phyloP scores from a whole-genome alignment of 2,113 vertebrate species.

The Campylomormyrus tamandua region DNA sequence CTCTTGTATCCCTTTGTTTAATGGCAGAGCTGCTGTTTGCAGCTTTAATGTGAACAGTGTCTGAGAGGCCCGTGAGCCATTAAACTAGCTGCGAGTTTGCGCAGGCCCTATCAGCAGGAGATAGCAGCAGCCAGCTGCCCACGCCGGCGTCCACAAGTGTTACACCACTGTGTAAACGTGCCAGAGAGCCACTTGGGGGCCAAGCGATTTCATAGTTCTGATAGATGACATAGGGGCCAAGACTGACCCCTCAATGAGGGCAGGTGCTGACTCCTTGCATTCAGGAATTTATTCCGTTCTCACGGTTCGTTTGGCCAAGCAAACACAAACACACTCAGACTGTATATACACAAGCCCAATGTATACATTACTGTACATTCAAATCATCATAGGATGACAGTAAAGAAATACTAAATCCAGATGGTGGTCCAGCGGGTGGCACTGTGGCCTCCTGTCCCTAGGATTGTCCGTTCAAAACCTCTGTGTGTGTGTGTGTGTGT shows the following conservation, averaged over 20 bases:
- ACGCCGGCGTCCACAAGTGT: conserved; percentile 60
- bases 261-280: not conserved
- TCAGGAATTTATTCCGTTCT: not conserved
- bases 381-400: not conserved
- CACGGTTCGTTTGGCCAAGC: not conserved
- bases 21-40: conserved; percentile 40
- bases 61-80: conserved; percentile 9
- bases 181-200: conserved; percentile 45
- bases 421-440: not conserved
- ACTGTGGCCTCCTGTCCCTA: not conserved
- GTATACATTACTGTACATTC: not conserved
- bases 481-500: too few species aligned
- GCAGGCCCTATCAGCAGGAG: conserved; percentile 28
- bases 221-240: conserved; percentile 48
- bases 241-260: conserved; percentile 26
- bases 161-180: conserved; percentile 65
- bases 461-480: not conserved
- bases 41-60: conserved; percentile 41
- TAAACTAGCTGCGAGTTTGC: not conserved
- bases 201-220: conserved; percentile 42
- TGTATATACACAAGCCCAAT: not conserved
- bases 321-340: not conserved
- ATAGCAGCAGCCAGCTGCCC: conserved; percentile 54
- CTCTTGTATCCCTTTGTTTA: conserved; percentile 36
- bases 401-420: not conserved